Evolutionary conservation across 2,113 vertebrate genomes (phyloP), one percentile per base, ranked within the genome.

Genomic region (Malurus elegans): DNA sequence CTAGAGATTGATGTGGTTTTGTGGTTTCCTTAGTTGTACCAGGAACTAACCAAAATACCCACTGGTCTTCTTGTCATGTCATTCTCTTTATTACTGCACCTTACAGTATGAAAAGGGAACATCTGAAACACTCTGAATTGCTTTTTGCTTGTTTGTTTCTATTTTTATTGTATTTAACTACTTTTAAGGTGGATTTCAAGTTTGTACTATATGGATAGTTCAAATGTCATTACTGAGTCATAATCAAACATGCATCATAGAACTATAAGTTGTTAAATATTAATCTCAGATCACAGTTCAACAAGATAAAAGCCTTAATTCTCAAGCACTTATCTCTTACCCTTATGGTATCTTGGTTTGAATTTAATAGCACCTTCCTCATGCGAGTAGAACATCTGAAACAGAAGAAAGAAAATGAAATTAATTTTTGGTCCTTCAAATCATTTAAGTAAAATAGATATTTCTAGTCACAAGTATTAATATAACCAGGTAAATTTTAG

Each of bases 1-100:
- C 25, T 51, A 76, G 66, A 61, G 75, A 92, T 38, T 94, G 78
- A 96, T 97, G 97, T 97, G 97, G 96, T 93, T 96, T 97, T 96
- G 96, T 95, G 96, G 95, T 96, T 97, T 97, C 96, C 94, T 88
- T 84, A 80, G 64, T 47, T 93, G 62, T 79, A 94, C 32, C 25
- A 86, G 74, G 51, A 96, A 80, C 78, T 88, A 95, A 93, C 79
- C 89, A 93, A 92, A 95, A 88, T 65, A 92, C 38, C 29, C 88
- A 87, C 66, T 74, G 48, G 60, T 87, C 53, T 66, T 86, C 87
- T 75, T 73, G 32, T 42, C 0, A 0, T 72, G 51, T 84, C 87
- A 82, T 75, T 86, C 56, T 88, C 65, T 74, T 75, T 17, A 84
- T 74, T 86, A 67, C 72, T 92, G n/a, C 29, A 62, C 32, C 34